Base-by-base conservation (phyloP, 2,113 vertebrate species). In the Hippopotamus amphibius region DNA sequence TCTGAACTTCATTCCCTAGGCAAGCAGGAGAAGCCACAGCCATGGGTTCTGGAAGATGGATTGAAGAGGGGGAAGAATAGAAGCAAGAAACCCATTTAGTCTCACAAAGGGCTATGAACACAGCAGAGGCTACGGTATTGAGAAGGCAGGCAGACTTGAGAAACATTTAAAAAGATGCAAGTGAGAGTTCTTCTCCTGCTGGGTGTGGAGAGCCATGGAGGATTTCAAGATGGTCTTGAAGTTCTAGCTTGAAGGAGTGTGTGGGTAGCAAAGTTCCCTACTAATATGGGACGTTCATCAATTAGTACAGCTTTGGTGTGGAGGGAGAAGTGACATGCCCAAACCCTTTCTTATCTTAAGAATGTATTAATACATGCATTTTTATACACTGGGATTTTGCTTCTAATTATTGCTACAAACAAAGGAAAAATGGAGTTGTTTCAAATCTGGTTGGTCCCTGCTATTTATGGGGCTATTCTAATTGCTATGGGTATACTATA, bases 111-210 rank as follows among this genome's bases (percentile, higher is more conserved):
- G 57, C 48, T 22, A 15, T 16, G 33, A 21, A 16, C 16, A 46
- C 41, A 63, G 33, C 12, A 24, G 26, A 57, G n/a, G 3, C 50
- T 2, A 22, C 0, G 19, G 83, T n/a, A 16, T 1, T 17, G 41
- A 87, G 61, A 72, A 68, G 57, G 6, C 63, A 88, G 33, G 46
- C 5, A 37, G 77, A 37, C 24, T 15, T 71, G 28, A 81, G 53
- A 77, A 80, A 48, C 1, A 21, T 12, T 19, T n/a, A 43, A 48
- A 48, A 46, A 86, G 53, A 50, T 2, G 7, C 3, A 7, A 17
- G n/a, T 28, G 46, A 30, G 12, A 37, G 28, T 2, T 30, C 59
- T 33, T 65, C 66, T 28, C 21, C 26, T 46, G 46, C 3, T 21
- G 21, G 30, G 5, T 37, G n/a, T 41, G 22, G 77, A 83, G 28